Evolutionary conservation across 2,888 invertebrate genomes (phyloP).

Genomic region (Willowsia nigromaculata): DNA sequence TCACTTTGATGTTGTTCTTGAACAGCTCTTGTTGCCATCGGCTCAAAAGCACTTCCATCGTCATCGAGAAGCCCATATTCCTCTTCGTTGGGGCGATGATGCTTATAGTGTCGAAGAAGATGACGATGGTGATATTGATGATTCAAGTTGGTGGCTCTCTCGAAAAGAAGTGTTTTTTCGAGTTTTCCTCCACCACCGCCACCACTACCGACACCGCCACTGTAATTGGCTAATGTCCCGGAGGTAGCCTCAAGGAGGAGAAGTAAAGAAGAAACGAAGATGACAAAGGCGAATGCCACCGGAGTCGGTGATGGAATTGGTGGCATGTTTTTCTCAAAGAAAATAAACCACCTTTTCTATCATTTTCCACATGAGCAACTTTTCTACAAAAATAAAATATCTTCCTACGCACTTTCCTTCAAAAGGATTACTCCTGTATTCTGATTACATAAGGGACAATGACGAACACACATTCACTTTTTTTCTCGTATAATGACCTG

Average conservation of each 20-base stretch:
- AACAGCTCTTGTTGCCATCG: neutral
- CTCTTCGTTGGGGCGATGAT: neutral
- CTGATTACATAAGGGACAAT: too few species aligned
- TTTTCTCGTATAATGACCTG: too few species aligned
- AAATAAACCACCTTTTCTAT: neutral
- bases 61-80: neutral
- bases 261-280: conserved; percentile 9
- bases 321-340: conserved; percentile 3
- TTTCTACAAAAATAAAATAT: too few species aligned
- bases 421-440: too few species aligned
- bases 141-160: neutral
- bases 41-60: conserved; percentile 18
- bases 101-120: neutral
- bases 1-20: conserved; percentile 17
- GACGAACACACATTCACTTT: too few species aligned
- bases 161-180: neutral
- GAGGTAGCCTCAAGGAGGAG: neutral
- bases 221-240: conserved; percentile 40
- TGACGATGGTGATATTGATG: neutral
- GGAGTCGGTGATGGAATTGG: neutral
- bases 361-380: neutral
- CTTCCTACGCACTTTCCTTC: too few species aligned
- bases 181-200: neutral
- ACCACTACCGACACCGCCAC: neutral
- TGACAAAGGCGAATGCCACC: conserved; percentile 18